These are phyloP conservation scores for Brenthis hecate DNA, from an alignment of 2,888 invertebrate species.

Conservation along the genomic window DNA sequence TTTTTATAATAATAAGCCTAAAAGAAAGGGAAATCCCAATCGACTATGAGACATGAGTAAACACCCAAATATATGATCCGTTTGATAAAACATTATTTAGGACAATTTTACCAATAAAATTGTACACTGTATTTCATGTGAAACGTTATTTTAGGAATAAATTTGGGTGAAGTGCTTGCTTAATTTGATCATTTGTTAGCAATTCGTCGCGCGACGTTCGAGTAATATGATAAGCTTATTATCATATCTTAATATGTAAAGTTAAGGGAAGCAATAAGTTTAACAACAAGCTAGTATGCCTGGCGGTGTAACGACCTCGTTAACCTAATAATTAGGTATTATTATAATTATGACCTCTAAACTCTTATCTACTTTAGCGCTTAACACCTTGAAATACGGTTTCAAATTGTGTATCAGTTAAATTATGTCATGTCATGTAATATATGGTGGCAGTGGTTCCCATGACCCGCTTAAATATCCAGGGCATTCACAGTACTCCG, in stretches of 20 bases:
- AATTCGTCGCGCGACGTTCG: slow-evolving; percentile 5
- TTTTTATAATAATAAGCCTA: too few species aligned
- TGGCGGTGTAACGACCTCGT: slow-evolving; percentile 24
- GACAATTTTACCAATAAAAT: too few species aligned
- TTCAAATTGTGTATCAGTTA: slow-evolving; percentile 19
- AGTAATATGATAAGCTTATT: slow-evolving; percentile 3
- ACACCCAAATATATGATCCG: neutral
- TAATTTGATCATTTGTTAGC: slow-evolving; percentile 5
- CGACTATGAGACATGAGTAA: neutral
- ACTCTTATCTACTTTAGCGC: slow-evolving; percentile 7
- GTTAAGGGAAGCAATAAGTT: neutral
- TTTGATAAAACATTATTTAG: too few species aligned
- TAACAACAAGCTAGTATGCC: neutral
- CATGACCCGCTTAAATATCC: slow-evolving; percentile 61
- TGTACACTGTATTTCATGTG: neutral
- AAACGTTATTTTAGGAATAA: slow-evolving; percentile 11
- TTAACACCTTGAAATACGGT: slow-evolving; percentile 11
- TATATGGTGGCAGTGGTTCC: slow-evolving; percentile 47
- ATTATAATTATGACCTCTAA: slow-evolving; percentile 17
- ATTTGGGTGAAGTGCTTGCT: slow-evolving; percentile 16
- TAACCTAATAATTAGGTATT: slow-evolving; percentile 27
- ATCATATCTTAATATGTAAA: slow-evolving; percentile 1
- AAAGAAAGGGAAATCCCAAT: too few species aligned
- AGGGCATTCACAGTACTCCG: slow-evolving; percentile 46
- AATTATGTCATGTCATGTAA: slow-evolving; percentile 59